Evolutionary conservation across 2,113 vertebrate genomes (phyloP).

Genomic region (Antechinus flavipes): DNA sequence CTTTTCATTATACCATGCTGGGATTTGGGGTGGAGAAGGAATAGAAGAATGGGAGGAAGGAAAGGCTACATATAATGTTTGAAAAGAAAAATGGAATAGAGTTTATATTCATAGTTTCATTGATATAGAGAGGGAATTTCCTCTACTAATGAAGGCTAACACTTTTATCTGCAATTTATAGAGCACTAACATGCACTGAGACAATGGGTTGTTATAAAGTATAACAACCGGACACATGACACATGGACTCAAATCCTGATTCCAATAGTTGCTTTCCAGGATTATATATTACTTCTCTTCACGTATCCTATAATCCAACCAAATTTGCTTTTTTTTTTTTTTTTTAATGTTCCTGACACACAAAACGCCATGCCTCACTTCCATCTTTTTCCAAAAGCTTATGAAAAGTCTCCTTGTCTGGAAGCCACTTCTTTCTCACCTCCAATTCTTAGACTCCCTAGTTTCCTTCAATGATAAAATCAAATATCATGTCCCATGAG

Average conservation of each 20-base stretch:
- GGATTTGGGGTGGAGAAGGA: background rate
- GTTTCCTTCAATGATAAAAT: background rate
- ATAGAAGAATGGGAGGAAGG: background rate
- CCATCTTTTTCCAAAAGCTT: background rate
- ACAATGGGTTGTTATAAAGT: background rate
- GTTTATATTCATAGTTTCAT: background rate
- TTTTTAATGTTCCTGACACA: background rate
- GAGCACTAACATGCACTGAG: background rate
- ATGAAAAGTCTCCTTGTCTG: background rate
- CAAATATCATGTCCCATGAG: background rate
- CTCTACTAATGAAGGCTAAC: background rate
- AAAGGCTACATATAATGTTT: background rate
- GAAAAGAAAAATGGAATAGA: background rate
- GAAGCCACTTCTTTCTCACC: background rate
- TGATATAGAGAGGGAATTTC: background rate
- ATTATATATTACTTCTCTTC: background rate
- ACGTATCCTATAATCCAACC: background rate
- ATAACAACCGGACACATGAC: background rate
- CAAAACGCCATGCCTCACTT: background rate
- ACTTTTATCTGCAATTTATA: background rate
- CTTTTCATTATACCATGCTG: background rate
- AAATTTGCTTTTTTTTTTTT: background rate
- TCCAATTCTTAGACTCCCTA: background rate
- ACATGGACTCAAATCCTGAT: background rate
- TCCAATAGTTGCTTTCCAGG: background rate